Evolutionary conservation across 2,113 vertebrate species (phyloP), one percentile per base, ranked within the genome.

Genomic region (Zosterops borbonicus): DNA sequence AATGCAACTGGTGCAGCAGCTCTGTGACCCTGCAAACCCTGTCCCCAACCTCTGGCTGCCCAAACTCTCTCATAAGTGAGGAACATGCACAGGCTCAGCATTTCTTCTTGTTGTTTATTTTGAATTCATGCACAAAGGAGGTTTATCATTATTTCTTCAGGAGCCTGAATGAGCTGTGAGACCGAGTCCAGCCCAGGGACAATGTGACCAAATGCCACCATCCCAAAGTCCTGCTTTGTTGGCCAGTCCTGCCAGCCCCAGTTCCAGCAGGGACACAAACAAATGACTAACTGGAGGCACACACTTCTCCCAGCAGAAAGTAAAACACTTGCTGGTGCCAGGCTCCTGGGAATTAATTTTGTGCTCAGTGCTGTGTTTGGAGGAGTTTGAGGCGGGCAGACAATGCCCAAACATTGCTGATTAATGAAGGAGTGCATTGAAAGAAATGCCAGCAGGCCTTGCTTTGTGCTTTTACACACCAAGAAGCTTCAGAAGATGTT

Each of bases 41-140:
- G 3, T 33, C 89, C 37, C 41, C 14, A 4, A 21, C 12, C 47
- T 12, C 5, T 28, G 63, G 63, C 79, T 41, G 47, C 17, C 17
- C 80, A 35, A 67, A 24, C 64, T n/a, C 64, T 64, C 28, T 56
- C 56, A 52, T 10, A 46, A 71, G 35, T 8, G 25, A 81, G 80
- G 44, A 56, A 56, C 89, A 78, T 1, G 56, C 39, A n/a, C 2
- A 39, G 76, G n/a, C 71, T 44, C 74, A 71, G 37, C 53, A 17
- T 14, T 39, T 71, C 83, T 85, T 85, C 67, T 46, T 90, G 87
- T 71, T 96, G 79, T 86, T 91, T 78, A 47, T 69, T 89, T 69
- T 28, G 5, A 56, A 84, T 62, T 77, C 68, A 53, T 29, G 76
- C 55, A 59, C 88, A 92, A 74, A 88, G 71, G 5, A 89, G 17